Percentiles rank a stretch among this genome's conserved stretches.
Evolutionary conservation across 1,140 invertebrate species (phyloP).

Genomic region (Halictus rubicundus): DNA sequence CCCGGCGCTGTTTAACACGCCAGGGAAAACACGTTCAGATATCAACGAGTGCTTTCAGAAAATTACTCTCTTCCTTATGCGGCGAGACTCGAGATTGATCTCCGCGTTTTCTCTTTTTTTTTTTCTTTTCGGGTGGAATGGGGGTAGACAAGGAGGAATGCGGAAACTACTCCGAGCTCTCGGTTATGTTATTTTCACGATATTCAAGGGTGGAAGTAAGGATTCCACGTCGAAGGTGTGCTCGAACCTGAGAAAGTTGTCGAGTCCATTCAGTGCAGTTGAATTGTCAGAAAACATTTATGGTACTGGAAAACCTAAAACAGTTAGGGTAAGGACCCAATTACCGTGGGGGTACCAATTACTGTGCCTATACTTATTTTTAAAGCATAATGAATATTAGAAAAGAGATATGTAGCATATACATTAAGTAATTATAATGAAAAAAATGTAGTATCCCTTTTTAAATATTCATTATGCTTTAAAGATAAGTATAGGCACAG

Average conservation of each 20-base stretch:
- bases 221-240: not conserved
- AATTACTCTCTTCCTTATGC: slow-evolving; percentile 1
- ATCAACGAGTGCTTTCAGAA: slow-evolving; percentile 15
- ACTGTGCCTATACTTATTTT: no score
- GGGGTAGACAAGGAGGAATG: not conserved
- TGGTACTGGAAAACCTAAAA: not conserved
- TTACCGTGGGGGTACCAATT: no score
- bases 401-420: no score
- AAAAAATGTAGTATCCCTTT: no score
- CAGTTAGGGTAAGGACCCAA: no score
- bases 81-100: not conserved
- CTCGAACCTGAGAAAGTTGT: not conserved
- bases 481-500: no score
- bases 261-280: not conserved
- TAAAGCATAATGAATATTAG: no score
- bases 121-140: not conserved
- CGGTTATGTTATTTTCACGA: not conserved
- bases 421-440: no score
- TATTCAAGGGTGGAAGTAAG: not conserved
- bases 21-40: slow-evolving; percentile 12
- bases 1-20: not conserved
- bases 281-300: not conserved
- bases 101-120: not conserved
- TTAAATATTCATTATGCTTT: no score
- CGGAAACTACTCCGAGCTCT: not conserved